Evolutionary conservation across 2,888 invertebrate species (phyloP).

Genomic region (Drosophila lacicola): DNA sequence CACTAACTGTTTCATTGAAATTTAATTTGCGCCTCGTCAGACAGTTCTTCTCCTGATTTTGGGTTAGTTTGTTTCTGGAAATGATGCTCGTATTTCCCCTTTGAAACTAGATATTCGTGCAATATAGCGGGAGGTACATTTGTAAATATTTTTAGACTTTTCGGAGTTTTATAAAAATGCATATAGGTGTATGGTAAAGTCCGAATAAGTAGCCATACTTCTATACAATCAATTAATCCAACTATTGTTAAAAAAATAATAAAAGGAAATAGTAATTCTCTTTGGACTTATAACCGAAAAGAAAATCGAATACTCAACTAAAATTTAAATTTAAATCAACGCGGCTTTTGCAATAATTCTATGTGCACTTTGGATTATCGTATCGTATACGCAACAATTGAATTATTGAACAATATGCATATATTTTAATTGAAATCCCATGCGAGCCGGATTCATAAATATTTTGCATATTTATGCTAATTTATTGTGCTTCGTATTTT

Average conservation of each 20-base stretch:
- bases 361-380: not conserved
- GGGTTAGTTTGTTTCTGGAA: too few relatives aligned
- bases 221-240: too few relatives aligned
- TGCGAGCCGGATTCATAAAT: slow-evolving; percentile 45
- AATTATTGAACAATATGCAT: slow-evolving; percentile 13
- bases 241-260: too few relatives aligned
- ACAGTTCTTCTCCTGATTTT: too few relatives aligned
- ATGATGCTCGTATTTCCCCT: slow-evolving; percentile 5
- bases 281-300: not conserved
- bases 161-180: too few relatives aligned
- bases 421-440: slow-evolving; percentile 56
- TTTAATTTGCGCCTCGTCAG: too few relatives aligned
- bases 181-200: too few relatives aligned
- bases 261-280: too few relatives aligned
- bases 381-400: slow-evolving; percentile 42
- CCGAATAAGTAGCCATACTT: too few relatives aligned
- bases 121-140: too few relatives aligned
- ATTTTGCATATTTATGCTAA: slow-evolving; percentile 48
- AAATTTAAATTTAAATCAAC: slow-evolving; percentile 35
- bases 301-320: slow-evolving; percentile 32
- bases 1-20: slow-evolving; percentile 42
- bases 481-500: slow-evolving; percentile 42
- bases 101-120: slow-evolving; percentile 5
- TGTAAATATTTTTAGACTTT: too few relatives aligned
- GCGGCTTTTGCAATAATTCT: slow-evolving; percentile 33